Evolutionary conservation across 2,113 vertebrate species (phyloP), one percentile per base, ranked within the genome.

Genomic region (Centropristis striata): DNA sequence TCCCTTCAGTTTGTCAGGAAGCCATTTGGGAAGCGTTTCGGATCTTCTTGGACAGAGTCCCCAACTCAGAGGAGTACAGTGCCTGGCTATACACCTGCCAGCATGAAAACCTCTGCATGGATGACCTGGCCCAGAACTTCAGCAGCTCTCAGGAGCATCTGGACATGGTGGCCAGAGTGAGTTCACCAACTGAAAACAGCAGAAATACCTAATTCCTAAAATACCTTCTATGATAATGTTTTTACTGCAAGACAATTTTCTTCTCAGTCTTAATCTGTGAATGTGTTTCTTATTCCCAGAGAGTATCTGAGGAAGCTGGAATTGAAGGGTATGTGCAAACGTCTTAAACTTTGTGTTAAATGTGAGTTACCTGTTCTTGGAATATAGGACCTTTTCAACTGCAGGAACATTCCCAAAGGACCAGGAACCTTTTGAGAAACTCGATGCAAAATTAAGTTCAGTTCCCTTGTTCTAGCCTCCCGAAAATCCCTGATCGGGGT

Each of bases 11-110:
- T 71, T 99, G 98, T 87, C 98, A 99, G 92, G 97, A 99, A 91
- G 97, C 95, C 2, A 96, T 98, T 10, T 99, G 98, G 98, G 97
- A 99, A 92, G 98, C 97, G 2, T 98, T 97, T 81, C 95, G 95
- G 42, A 94, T 99, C 88, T 99, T 99, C 91, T 89, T 98, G 92
- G 97, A 98, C 94, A 92, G 96, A 69, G 96, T 98, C 75, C 97
- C 98, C 27, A 96, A 95, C 82, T 94, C 95, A 15, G 92, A 91
- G n/a, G 98, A 99, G 91, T 98, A 98, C 91, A 94, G 96, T 71
- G 87, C 93, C 73, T 98, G 97, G 97, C 95, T 99, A 55, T 93
- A 92, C 78, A 83, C 94, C 90, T 99, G 98, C 89, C 97, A 98
- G 80, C 94, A 89, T 68, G 96, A 97, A 83, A 96, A 96, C 54